Conservation (phyloP, 2,888 invertebrate genomes). For the Ectemnius continuus region DNA sequence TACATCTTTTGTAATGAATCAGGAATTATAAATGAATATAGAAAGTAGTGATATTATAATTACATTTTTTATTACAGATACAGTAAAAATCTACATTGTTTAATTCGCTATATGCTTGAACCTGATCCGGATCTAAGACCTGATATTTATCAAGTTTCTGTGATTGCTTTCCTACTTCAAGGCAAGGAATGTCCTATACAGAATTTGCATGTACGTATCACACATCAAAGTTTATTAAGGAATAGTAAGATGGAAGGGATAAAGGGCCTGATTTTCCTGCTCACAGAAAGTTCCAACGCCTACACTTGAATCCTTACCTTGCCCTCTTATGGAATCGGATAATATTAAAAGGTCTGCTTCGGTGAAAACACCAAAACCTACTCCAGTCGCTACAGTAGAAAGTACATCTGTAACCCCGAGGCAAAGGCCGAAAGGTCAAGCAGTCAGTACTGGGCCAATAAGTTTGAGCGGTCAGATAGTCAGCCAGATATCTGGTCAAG, state of each 20-base stretch:
- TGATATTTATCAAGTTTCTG: slow-evolving; percentile 91
- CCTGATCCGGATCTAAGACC: slow-evolving; percentile 90
- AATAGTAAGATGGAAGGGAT: neutral
- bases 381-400: slow-evolving; percentile 80
- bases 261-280: neutral
- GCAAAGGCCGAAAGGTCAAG: slow-evolving; percentile 87
- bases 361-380: slow-evolving; percentile 78
- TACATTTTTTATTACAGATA: slow-evolving; percentile 64
- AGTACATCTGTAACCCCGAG: slow-evolving; percentile 91
- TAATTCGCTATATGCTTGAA: slow-evolving; percentile 87
- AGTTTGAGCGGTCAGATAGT: slow-evolving; percentile 75
- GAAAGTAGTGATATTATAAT: slow-evolving; percentile 9
- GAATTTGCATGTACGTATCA: slow-evolving; percentile 85
- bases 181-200: slow-evolving; percentile 88
- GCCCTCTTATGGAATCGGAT: slow-evolving; percentile 86
- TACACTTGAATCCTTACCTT: slow-evolving; percentile 82
- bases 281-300: slow-evolving; percentile 84
- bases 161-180: slow-evolving; percentile 84
- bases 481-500: slow-evolving; percentile 76
- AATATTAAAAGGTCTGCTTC: slow-evolving; percentile 81
- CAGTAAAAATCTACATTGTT: slow-evolving; percentile 72
- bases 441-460: slow-evolving; percentile 73
- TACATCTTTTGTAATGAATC: slow-evolving; percentile 80
- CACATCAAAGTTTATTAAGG: neutral
- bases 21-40: slow-evolving; percentile 74